phyloP scores from a whole-genome alignment of 92 coral and sea anemone species.

The Montipora capitata region DNA sequence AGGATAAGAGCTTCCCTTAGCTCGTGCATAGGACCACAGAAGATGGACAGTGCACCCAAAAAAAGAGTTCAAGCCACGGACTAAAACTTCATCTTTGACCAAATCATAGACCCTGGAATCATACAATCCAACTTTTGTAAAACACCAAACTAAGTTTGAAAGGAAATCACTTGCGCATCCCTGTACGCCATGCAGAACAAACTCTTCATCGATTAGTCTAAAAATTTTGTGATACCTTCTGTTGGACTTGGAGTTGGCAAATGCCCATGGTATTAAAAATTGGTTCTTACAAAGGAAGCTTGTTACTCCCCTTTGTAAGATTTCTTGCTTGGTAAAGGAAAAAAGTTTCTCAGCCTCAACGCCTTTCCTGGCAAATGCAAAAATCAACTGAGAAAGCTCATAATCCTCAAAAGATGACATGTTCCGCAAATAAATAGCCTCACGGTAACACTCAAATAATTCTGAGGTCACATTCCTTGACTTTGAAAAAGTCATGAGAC shows the following conservation, averaged over 20 bases:
- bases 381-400: slow-evolving; percentile 25
- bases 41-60: not conserved
- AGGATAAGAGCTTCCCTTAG: not conserved
- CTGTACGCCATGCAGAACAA: not conserved
- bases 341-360: slow-evolving; percentile 16
- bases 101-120: not conserved
- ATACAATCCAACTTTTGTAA: slow-evolving; percentile 16
- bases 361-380: slow-evolving; percentile 12
- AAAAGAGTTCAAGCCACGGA: slow-evolving; percentile 1
- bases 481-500: slow-evolving; percentile 10
- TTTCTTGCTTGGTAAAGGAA: slow-evolving; percentile 21
- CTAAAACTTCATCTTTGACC: slow-evolving; percentile 17
- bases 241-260: slow-evolving; percentile 20
- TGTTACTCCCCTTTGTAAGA: not conserved
- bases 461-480: not conserved
- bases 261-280: slow-evolving; percentile 13
- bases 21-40: slow-evolving; percentile 25
- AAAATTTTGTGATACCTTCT: slow-evolving; percentile 3
- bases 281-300: not conserved
- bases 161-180: not conserved
- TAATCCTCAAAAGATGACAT: not conserved
- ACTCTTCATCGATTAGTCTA: not conserved
- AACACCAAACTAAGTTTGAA: slow-evolving; percentile 19
- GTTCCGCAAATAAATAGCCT: not conserved
- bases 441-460: not conserved